A percentile compares a stretch with the other conserved stretches of the same genome.
Evolutionary conservation across 2,888 invertebrate species (phyloP).

Genomic region (Sisyra nigra): DNA sequence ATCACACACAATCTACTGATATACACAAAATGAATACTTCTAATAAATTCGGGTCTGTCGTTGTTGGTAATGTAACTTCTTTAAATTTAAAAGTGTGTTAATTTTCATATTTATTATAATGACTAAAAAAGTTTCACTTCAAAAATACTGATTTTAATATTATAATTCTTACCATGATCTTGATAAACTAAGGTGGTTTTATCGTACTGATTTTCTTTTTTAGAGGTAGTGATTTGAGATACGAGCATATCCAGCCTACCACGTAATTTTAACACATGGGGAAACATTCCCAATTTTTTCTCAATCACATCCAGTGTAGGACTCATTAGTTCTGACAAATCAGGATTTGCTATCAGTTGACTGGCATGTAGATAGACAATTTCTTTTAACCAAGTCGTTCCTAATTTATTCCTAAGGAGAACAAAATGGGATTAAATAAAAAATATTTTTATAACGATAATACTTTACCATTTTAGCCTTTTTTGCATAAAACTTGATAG

Average conservation of each 20-base stretch:
- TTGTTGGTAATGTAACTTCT: not conserved
- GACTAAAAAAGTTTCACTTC: too few relatives aligned
- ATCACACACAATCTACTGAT: too few relatives aligned
- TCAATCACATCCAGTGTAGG: constrained; percentile 40
- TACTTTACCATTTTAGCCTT: constrained; percentile 45
- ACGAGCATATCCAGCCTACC: constrained; percentile 44
- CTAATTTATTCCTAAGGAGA: constrained; percentile 35
- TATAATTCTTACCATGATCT: constrained; percentile 30
- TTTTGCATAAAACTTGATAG: constrained; percentile 49
- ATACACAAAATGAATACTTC: too few relatives aligned
- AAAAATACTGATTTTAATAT: too few relatives aligned
- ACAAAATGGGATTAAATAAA: constrained; percentile 13
- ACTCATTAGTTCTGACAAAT: constrained; percentile 35
- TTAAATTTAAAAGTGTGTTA: too few relatives aligned
- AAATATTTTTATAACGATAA: not conserved
- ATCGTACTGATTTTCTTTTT: constrained; percentile 27
- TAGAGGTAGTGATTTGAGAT: constrained; percentile 31
- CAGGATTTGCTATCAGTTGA: constrained; percentile 42
- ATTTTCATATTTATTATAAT: too few relatives aligned
- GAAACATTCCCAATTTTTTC: constrained; percentile 32
- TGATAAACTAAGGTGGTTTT: constrained; percentile 34
- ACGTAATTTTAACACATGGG: constrained; percentile 35
- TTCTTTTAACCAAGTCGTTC: constrained; percentile 39
- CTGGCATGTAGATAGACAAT: constrained; percentile 41
- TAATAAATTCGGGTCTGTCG: not conserved